Evolutionary conservation across 2,888 invertebrate genomes (phyloP), one percentile per base, ranked within the genome.

Genomic region (Megalurothrips usitatus): DNA sequence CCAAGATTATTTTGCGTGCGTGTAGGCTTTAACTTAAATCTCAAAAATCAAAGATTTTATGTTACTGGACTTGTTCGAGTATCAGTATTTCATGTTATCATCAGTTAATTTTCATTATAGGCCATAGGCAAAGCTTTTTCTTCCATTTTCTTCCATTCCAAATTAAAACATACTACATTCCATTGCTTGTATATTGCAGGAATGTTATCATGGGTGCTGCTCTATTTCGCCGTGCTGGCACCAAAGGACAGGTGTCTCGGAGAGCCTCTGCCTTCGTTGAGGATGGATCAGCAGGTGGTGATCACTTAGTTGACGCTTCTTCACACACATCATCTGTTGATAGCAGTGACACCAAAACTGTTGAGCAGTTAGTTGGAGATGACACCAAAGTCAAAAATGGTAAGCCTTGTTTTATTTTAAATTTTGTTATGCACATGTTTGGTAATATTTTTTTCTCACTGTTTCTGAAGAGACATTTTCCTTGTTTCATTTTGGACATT

Each of bases 131-230:
- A 43, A 43, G 34, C 34, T 43, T 43, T 43, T 6, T 43, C 2
- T 43, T 43, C 6, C 6, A 43, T 43, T 43, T 43, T 43, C 6
- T n/a, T n/a, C n/a, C n/a, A n/a, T 43, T 26, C 43, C 79, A 47
- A 75, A 34, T 14, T 34, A 19, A 79, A 47, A 79, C 78, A 47
- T 80, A 68, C 14, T 58, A n/a, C n/a, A 58, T 58, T 81, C 28
- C 78, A 17, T 79, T 82, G 23, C 58, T 81, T 81, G 78, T 75
- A 49, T 81, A 11, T 75, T 82, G 8, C 81, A 87, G 88, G 82
- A 95, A 97, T 86, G 96, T 97, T 0, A 94, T 98, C 28, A 89
- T 95, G 83, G 97, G 96, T 0, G 95, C 96, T 0, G 96, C 96
- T 8, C 90, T 96, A 85, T 97, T 98, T 86, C 92, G 94, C 17